phyloP scores from a whole-genome alignment of 2,888 invertebrate genomes.

The Trachelus tabidus region DNA sequence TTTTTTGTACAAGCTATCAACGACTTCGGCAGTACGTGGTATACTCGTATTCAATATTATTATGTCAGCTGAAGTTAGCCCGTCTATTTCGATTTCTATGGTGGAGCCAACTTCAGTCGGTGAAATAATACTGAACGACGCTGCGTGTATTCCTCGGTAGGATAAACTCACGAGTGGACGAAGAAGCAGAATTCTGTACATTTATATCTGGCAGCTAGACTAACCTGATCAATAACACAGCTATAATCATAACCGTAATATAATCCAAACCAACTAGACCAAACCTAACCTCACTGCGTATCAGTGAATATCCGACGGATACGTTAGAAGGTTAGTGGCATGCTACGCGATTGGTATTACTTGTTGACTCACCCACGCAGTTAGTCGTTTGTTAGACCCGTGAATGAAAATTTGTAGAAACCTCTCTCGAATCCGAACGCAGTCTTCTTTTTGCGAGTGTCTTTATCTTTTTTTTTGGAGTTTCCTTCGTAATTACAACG shows the following conservation, averaged over 20 bases:
- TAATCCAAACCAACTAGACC: background rate
- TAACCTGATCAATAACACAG: background rate
- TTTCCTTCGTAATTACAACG: background rate
- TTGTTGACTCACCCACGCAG: background rate
- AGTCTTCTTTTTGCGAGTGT: background rate
- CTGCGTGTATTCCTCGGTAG: background rate
- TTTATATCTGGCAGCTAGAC: background rate
- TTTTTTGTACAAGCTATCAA: background rate
- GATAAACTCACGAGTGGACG: background rate
- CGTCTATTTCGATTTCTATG: background rate
- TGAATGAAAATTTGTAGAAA: background rate
- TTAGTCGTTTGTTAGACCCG: background rate
- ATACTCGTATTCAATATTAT: background rate
- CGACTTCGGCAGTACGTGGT: background rate
- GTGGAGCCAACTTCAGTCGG: background rate
- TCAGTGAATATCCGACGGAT: background rate
- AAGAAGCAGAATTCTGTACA: background rate
- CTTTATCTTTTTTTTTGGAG: background rate
- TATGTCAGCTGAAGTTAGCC: background rate
- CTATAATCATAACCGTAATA: background rate
- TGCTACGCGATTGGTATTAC: background rate
- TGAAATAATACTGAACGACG: background rate
- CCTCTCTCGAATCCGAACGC: background rate
- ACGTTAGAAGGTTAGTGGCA: background rate
- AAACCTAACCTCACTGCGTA: background rate